These are phyloP conservation scores for Ptilodon capucinus DNA, from an alignment of 2,888 invertebrate genomes.

Conservation along the genomic window DNA sequence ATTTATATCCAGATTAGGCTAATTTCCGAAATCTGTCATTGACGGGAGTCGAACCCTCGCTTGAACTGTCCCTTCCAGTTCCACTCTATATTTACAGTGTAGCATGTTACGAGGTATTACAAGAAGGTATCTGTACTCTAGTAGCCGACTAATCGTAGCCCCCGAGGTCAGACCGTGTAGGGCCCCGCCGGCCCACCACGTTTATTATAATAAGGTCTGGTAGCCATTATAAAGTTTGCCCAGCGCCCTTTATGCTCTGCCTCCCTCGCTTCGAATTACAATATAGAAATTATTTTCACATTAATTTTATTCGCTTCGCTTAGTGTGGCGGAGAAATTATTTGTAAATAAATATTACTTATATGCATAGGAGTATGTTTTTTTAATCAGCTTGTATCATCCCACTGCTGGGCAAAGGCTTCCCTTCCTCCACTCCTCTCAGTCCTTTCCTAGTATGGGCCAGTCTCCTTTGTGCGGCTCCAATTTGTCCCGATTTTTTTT, in stretches of 20 bases:
- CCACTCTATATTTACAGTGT: constrained; percentile 28
- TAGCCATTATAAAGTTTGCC: constrained; percentile 67
- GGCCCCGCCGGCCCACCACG: constrained; percentile 66
- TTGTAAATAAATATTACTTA: too few relatives aligned
- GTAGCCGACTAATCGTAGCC: constrained; percentile 76
- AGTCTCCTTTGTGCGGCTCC: too few relatives aligned
- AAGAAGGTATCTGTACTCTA: constrained; percentile 51
- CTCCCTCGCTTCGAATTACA: constrained; percentile 19
- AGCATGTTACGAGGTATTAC: constrained; percentile 57
- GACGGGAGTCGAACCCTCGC: too few relatives aligned
- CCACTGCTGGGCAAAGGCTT: too few relatives aligned
- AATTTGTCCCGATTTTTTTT: too few relatives aligned
- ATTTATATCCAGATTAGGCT: too few relatives aligned
- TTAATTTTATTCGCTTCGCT: constrained; percentile 31
- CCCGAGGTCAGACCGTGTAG: constrained; percentile 74
- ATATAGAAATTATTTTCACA: constrained; percentile 56
- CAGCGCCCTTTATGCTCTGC: constrained; percentile 58
- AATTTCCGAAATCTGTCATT: too few relatives aligned
- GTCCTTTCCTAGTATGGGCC: too few relatives aligned
- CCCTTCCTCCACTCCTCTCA: too few relatives aligned
- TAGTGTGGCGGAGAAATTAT: constrained; percentile 7
- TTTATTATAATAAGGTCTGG: constrained; percentile 76
- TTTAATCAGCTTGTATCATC: too few relatives aligned
- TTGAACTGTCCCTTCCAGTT: constrained; percentile 30
- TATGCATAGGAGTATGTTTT: too few relatives aligned